Evolutionary conservation across 2,888 invertebrate species (phyloP).

Genomic region (Tetragonisca angustula): DNA sequence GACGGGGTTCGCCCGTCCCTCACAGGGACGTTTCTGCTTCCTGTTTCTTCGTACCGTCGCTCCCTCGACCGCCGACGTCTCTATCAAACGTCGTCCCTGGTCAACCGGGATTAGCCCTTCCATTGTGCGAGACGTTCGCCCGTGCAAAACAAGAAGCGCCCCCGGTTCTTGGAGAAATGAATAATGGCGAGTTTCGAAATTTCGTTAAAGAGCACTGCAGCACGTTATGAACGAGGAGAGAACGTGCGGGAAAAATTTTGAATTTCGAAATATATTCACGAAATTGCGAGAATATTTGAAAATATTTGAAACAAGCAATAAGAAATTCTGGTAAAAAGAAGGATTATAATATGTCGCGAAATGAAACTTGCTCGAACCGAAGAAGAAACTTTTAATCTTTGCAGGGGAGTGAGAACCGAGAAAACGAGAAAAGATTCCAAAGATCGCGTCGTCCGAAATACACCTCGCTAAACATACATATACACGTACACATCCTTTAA

Average conservation of each 20-base stretch:
- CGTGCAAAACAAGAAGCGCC: too few species aligned
- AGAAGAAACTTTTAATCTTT: not conserved
- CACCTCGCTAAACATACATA: not conserved
- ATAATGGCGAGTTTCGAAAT: too few species aligned
- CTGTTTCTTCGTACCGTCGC: slow-evolving; percentile 5
- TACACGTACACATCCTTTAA: not conserved
- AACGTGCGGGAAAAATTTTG: too few species aligned
- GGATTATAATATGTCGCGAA: not conserved
- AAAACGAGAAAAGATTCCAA: not conserved
- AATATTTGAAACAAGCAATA: too few species aligned
- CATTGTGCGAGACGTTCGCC: too few species aligned
- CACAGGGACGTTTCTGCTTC: slow-evolving; percentile 36
- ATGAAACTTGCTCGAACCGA: not conserved
- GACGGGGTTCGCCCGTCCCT: slow-evolving; percentile 42
- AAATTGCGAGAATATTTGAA: too few species aligned
- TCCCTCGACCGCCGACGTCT: not conserved
- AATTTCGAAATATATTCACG: too few species aligned
- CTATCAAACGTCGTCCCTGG: slow-evolving; percentile 21
- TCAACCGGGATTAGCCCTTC: not conserved
- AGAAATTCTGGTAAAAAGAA: too few species aligned
- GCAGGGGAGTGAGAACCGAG: not conserved
- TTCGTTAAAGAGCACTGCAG: too few species aligned
- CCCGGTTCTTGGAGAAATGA: too few species aligned
- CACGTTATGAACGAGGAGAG: too few species aligned
- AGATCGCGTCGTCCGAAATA: not conserved